phyloP scores from a whole-genome alignment of 2,888 invertebrate genomes.

The Chrysolina oricalcia region DNA sequence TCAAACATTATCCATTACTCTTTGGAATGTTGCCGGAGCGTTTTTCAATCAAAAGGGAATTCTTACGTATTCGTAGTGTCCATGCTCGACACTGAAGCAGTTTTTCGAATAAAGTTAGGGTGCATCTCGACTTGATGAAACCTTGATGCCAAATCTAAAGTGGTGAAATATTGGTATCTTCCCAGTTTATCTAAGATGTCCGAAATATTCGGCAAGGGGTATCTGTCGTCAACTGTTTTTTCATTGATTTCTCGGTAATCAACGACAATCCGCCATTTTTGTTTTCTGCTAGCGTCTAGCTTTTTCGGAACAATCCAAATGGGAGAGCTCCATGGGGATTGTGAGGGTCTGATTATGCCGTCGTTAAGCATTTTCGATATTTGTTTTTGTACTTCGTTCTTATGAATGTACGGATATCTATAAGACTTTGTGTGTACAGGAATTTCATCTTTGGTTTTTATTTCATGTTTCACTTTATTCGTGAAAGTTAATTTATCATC shows the following conservation, averaged over 20 bases:
- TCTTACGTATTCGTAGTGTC: slow-evolving; percentile 27
- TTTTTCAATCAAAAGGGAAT: slow-evolving; percentile 44
- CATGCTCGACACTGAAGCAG: slow-evolving; percentile 37
- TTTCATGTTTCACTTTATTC: slow-evolving; percentile 39
- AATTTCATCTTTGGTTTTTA: slow-evolving; percentile 38
- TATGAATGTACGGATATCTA: slow-evolving; percentile 33
- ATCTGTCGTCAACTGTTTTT: slow-evolving; percentile 8
- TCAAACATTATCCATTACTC: slow-evolving; percentile 38
- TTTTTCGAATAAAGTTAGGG: slow-evolving; percentile 27
- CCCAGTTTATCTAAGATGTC: slow-evolving; percentile 33
- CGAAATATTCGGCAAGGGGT: slow-evolving; percentile 22
- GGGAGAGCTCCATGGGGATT: slow-evolving; percentile 41
- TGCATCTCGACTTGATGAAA: slow-evolving; percentile 46
- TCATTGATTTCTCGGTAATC: too few species aligned
- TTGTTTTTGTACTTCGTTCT: slow-evolving; percentile 34
- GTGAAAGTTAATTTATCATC: slow-evolving; percentile 31
- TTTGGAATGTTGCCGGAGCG: slow-evolving; percentile 42
- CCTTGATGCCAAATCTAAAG: slow-evolving; percentile 27
- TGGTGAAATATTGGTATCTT: slow-evolving; percentile 25
- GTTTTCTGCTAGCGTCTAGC: slow-evolving; percentile 33
- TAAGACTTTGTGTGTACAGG: slow-evolving; percentile 32
- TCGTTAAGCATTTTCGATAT: slow-evolving; percentile 32
- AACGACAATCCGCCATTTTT: background rate
- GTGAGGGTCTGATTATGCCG: slow-evolving; percentile 36
- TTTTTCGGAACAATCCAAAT: slow-evolving; percentile 23